Conservation (phyloP, 2,113 vertebrate genomes). For the Catharus bicknelli region DNA sequence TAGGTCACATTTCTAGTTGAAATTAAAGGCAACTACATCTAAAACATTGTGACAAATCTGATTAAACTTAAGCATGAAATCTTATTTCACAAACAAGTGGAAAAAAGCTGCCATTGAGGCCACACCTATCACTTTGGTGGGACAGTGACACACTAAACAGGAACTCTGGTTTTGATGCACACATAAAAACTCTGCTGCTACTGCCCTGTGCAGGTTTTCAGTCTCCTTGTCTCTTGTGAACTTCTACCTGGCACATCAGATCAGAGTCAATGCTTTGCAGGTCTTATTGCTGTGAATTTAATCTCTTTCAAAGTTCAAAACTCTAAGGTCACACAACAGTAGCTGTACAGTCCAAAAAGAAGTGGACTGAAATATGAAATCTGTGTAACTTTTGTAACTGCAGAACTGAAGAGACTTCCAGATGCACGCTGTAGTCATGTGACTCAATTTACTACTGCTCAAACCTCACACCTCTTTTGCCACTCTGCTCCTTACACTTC, state of each 20-base stretch:
- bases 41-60: background rate
- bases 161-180: background rate
- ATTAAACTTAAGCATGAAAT: background rate
- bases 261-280: background rate
- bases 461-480: background rate
- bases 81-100: background rate
- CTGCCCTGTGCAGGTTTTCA: background rate
- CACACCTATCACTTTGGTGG: background rate
- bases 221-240: background rate
- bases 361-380: background rate
- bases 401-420: background rate
- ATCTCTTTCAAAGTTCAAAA: background rate
- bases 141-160: background rate
- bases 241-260: background rate
- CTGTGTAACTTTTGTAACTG: background rate
- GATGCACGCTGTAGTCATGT: background rate
- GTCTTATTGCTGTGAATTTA: background rate
- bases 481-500: background rate
- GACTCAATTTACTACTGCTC: background rate
- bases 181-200: accelerated
- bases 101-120: background rate
- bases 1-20: background rate
- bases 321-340: background rate
- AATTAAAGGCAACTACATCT: background rate
- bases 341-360: background rate